Conservation (phyloP, 2,113 vertebrate genomes). For the Epinephelus cyanopodus region DNA sequence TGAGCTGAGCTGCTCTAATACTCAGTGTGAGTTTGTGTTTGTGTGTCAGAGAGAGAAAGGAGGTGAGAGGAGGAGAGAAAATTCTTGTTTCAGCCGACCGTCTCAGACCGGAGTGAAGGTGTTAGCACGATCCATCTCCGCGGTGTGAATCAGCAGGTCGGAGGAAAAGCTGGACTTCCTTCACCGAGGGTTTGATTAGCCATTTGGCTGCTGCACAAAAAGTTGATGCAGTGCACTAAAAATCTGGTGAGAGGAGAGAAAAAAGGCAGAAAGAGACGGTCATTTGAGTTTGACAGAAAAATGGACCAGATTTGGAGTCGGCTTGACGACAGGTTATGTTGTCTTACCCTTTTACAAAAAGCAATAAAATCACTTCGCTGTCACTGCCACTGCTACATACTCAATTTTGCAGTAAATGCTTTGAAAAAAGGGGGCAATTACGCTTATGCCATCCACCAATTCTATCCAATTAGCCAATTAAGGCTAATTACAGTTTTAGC, state of each 20-base stretch:
- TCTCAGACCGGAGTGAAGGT: conserved; percentile 51
- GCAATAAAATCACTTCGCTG: neutral
- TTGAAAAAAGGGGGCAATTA: conserved; percentile 66
- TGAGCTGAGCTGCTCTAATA: conserved; percentile 60
- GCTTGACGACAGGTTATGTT: conserved; percentile 8
- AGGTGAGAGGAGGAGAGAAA: conserved; percentile 34
- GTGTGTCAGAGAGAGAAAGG: conserved; percentile 21
- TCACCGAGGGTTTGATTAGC: conserved; percentile 47
- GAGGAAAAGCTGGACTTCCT: conserved; percentile 15
- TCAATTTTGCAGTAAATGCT: conserved; percentile 54
- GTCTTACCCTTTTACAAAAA: neutral
- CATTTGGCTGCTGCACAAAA: conserved; percentile 35
- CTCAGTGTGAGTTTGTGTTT: conserved; percentile 65
- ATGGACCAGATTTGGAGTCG: neutral
- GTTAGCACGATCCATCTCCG: conserved; percentile 37
- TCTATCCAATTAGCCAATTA: conserved; percentile 83
- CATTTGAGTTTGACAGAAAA: conserved; percentile 1
- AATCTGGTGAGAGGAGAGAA: neutral
- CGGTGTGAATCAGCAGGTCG: conserved; percentile 39
- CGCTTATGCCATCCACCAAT: conserved; percentile 74
- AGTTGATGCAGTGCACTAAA: neutral
- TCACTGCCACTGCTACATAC: conserved; percentile 21
- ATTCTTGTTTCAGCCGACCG: conserved; percentile 44
- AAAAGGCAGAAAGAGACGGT: neutral
- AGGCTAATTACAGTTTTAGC: conserved; percentile 82